Base-by-base conservation (phyloP, 2,888 invertebrate genomes). In the Octonoba sinensis region DNA sequence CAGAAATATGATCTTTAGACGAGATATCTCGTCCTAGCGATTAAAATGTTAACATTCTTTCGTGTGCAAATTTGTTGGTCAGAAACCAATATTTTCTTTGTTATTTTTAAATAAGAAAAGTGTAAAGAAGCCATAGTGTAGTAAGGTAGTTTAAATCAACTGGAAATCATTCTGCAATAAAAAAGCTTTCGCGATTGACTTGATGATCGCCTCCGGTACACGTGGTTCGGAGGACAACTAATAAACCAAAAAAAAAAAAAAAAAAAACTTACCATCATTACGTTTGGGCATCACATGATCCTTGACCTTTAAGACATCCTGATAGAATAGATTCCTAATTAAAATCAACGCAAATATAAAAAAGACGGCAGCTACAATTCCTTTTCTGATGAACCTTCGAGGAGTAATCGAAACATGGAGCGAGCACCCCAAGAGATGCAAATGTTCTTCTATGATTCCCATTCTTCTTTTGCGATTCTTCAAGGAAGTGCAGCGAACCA, bases 261-360 rank as follows among this genome's bases (percentile, higher is more conserved):
- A 57, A 47, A 57, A 22, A 20, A 11, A 15, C 70, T 59, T 44
- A 70, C 70, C 70, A 16, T 64, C 47, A 46, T 56, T n/a, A 20
- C 46, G 4, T 22, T 15, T 70, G 16, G 56, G 16, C 44, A 59
- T 49, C 44, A 24, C 18, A 3, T 57, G 11, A 15, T 65, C 44
- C 44, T 49, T 64, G 59, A n/a, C n/a, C n/a, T 72, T 65, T 59
- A 78, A 65, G 65, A 24, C 71, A 57, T 66, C 47, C 8, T 36
- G 24, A 13, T 11, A 22, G 11, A 59, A n/a, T 1, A 59, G 12
- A n/a, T 47, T 65, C 20, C 27, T 36, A 36, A 36, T 8, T 36
- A 36, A 36, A 36, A 36, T 36, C 3, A 36, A 4, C 36, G 36
- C 36, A 20, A 47, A 47, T 18, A 15, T n/a, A n/a, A 24, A 16